Evolutionary conservation across 2,113 vertebrate genomes (phyloP).

Genomic region (Hemiprocne comata): DNA sequence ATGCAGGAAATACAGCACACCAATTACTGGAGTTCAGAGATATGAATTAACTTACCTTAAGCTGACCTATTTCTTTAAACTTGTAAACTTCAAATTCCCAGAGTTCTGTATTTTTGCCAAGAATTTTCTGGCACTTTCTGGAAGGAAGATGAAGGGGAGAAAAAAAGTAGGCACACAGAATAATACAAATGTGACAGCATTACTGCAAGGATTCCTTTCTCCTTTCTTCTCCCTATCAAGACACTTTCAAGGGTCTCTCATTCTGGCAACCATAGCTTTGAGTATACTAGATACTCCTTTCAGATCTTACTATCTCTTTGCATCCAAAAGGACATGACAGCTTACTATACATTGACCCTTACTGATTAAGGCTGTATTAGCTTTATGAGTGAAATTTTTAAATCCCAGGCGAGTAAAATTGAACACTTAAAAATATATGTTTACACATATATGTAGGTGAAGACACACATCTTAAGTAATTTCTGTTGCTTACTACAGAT

Average conservation of each 20-base stretch:
- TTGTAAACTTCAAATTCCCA: conserved; percentile 99
- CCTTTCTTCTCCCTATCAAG: neutral
- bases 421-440: neutral
- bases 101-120: conserved; percentile 97
- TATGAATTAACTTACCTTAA: conserved; percentile 83
- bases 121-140: conserved; percentile 98
- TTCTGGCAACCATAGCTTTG: neutral
- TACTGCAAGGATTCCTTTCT: neutral
- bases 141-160: conserved; percentile 2
- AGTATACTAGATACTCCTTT: neutral
- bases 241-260: neutral
- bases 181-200: neutral
- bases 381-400: neutral
- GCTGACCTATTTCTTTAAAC: conserved; percentile 96
- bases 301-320: neutral
- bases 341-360: neutral
- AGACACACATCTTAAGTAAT: neutral
- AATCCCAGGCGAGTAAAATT: neutral
- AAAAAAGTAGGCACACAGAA: neutral
- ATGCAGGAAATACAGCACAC: neutral
- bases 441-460: neutral
- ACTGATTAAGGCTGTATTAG: neutral
- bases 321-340: neutral
- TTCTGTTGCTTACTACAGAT: neutral
- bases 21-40: neutral